These are phyloP conservation scores for Lithobius niger DNA, from an alignment of 1,140 invertebrate genomes.

Conservation along the genomic window DNA sequence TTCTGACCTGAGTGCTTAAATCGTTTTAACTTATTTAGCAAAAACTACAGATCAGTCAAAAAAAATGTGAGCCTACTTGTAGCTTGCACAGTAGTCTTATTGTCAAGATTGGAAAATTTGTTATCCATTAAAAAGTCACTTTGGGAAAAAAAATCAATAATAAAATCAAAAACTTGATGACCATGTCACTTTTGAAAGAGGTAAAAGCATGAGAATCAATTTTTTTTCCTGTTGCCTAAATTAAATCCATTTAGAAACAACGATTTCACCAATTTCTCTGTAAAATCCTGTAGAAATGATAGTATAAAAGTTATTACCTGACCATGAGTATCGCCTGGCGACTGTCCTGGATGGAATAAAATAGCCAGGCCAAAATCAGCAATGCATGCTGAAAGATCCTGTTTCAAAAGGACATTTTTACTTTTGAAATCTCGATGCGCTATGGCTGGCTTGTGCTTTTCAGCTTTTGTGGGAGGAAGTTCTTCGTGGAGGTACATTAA, in stretches of 20 bases:
- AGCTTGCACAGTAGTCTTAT: too few relatives aligned
- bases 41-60: too few relatives aligned
- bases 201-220: not conserved
- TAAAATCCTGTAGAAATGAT: not conserved
- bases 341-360: conserved; percentile 64
- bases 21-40: too few relatives aligned
- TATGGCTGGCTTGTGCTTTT: conserved; percentile 75
- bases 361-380: conserved; percentile 95
- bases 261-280: not conserved
- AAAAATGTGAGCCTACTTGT: too few relatives aligned
- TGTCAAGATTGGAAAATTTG: too few relatives aligned
- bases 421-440: conserved; percentile 98
- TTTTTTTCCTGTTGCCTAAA: not conserved
- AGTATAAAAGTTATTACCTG: conserved; percentile 42
- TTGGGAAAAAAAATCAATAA: too few relatives aligned
- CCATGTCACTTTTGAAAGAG: too few relatives aligned
- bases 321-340: conserved; percentile 74
- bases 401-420: conserved; percentile 91
- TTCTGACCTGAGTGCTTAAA: too few relatives aligned
- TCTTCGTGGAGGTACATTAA: conserved; percentile 90
- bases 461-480: conserved; percentile 47
- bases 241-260: not conserved
- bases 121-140: too few relatives aligned
- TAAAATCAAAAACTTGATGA: too few relatives aligned
- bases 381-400: conserved; percentile 85